Conservation (phyloP, 2,113 vertebrate species). For the Hucho hucho region DNA sequence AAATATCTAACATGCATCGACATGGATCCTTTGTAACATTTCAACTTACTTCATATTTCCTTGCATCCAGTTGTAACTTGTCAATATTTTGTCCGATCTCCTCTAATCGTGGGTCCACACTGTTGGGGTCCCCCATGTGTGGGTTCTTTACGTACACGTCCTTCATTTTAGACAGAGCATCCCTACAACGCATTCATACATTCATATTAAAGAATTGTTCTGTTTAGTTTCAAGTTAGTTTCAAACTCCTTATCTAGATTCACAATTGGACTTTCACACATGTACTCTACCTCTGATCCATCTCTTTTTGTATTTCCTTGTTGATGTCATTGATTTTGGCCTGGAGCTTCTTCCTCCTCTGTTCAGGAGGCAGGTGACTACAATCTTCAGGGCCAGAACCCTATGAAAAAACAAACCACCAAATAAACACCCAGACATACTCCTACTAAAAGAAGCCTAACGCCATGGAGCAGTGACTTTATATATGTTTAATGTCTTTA, state of each 20-base stretch:
- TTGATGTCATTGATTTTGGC: conserved; percentile 87
- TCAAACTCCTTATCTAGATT: too few relatives aligned
- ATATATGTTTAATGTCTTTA: too few relatives aligned
- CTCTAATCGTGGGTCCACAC: conserved; percentile 85
- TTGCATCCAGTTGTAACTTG: conserved; percentile 82
- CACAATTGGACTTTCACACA: too few relatives aligned
- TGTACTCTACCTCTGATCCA: conserved; percentile 83
- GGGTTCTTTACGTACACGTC: conserved; percentile 93
- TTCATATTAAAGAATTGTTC: background rate
- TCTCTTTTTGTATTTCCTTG: conserved; percentile 89
- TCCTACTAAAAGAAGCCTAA: background rate
- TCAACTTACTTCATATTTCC: conserved; percentile 84
- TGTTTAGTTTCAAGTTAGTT: too few relatives aligned
- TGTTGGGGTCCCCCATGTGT: conserved; percentile 89
- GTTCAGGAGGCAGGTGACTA: conserved; percentile 93
- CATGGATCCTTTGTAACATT: background rate
- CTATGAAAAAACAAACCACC: conserved; percentile 59
- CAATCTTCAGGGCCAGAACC: conserved; percentile 90
- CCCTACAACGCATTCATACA: conserved; percentile 70
- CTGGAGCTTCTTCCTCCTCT: conserved; percentile 91
- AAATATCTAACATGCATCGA: too few relatives aligned
- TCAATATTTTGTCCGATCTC: conserved; percentile 88
- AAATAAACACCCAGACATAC: conserved; percentile 14
- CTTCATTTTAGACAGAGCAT: conserved; percentile 93
- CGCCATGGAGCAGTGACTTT: background rate